Evolutionary conservation across 2,888 invertebrate species (phyloP).

Genomic region (Microdon myrmicae): DNA sequence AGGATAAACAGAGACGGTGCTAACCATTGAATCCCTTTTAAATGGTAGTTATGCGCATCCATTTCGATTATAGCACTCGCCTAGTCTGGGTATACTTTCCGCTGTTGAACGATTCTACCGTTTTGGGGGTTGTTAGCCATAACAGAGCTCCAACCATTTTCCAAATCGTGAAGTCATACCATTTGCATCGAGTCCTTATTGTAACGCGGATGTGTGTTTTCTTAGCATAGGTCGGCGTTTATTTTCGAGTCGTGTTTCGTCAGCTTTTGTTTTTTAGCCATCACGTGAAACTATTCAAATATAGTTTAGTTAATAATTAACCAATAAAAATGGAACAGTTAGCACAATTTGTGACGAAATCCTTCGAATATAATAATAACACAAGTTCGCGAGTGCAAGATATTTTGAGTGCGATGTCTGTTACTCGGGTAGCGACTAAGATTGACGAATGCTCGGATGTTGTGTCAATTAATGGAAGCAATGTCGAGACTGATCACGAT

Average conservation of each 20-base stretch:
- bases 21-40: slow-evolving; percentile 8
- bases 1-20: slow-evolving; percentile 28
- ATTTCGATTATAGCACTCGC: slow-evolving; percentile 46
- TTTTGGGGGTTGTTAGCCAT: slow-evolving; percentile 17
- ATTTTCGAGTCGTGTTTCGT: no score
- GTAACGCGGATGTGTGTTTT: slow-evolving; percentile 43
- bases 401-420: slow-evolving; percentile 61
- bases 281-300: no score
- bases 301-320: neutral
- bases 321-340: slow-evolving; percentile 82
- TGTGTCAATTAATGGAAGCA: slow-evolving; percentile 51
- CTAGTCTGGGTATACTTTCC: slow-evolving; percentile 25
- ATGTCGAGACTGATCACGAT: slow-evolving; percentile 56
- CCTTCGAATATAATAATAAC: slow-evolving; percentile 74
- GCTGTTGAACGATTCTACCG: no score
- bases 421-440: slow-evolving; percentile 56
- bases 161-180: slow-evolving; percentile 44
- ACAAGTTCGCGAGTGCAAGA: slow-evolving; percentile 64
- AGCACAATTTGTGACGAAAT: slow-evolving; percentile 90
- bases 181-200: slow-evolving; percentile 50
- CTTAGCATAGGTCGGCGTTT: slow-evolving; percentile 18
- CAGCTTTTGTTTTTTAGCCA: no score
- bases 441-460: slow-evolving; percentile 48
- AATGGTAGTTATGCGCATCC: slow-evolving; percentile 48
- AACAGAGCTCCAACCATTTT: slow-evolving; percentile 41